A percentile compares a stretch with the other conserved stretches of the same genome.
Evolutionary conservation across 2,797 vertebrate species (phyloP).

Genomic region (Philypnodon macrostomus): DNA sequence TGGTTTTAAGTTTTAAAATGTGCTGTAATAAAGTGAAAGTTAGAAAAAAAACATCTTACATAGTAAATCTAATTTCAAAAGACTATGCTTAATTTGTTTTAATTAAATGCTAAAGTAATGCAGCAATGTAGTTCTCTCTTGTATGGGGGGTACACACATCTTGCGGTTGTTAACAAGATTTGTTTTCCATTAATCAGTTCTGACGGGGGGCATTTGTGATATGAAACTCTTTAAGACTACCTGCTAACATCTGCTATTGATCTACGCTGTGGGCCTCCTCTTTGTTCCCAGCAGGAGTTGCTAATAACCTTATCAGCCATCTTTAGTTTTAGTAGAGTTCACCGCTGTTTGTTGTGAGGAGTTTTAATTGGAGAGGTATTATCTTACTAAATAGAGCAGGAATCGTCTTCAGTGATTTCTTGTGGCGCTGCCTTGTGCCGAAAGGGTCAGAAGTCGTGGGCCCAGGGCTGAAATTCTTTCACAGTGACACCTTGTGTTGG

Average conservation of each 20-base stretch:
- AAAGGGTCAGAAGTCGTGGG: conserved; percentile 76
- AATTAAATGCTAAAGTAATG: too few species aligned
- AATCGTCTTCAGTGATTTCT: conserved; percentile 80
- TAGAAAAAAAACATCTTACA: too few species aligned
- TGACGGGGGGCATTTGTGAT: conserved; percentile 70
- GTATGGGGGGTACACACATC: conserved; percentile 24
- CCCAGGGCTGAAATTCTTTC: conserved; percentile 79
- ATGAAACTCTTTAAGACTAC: conserved; percentile 77
- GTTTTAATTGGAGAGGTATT: conserved; percentile 55
- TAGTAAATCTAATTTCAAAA: too few species aligned
- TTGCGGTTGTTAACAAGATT: conserved; percentile 64
- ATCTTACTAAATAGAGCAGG: conserved; percentile 80
- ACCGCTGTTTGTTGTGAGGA: conserved; percentile 77
- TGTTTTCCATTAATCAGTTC: conserved; percentile 72
- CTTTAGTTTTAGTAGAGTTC: conserved; percentile 83
- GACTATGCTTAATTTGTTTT: too few species aligned
- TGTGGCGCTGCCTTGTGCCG: conserved; percentile 78
- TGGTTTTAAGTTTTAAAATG: conserved; percentile 59
- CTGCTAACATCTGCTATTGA: conserved; percentile 81
- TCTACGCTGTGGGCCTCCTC: conserved; percentile 75
- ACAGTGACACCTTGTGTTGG: conserved; percentile 64
- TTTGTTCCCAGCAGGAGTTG: conserved; percentile 79
- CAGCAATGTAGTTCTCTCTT: conserved; percentile 7
- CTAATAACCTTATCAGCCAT: conserved; percentile 84
- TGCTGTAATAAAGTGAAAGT: conserved; percentile 41